Evolutionary conservation across 1,140 invertebrate species (phyloP), one percentile per base, ranked within the genome.

Genomic region (Hycleus phaleratus): DNA sequence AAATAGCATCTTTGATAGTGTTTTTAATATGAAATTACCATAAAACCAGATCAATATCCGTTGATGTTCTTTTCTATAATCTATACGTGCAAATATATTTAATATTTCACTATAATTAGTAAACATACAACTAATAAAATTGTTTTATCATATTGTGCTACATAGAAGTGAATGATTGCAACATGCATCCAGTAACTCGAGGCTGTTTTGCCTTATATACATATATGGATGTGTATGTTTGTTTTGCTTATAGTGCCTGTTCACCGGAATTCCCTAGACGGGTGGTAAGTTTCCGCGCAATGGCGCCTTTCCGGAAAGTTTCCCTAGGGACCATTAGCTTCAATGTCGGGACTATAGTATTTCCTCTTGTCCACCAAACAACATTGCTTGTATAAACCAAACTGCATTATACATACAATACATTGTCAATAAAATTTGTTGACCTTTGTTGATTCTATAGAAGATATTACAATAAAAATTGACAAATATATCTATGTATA

Each of bases 321-420:
- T 49, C 56, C 26, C 56, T 12, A 10, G 56, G 60, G 60, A 62
- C 50, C 60, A 62, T 62, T 62, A 62, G 60, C 56, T 57, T 11
- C 26, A 52, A 26, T 38, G 55, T 38, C 38, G 55, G 55, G 46
- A 50, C 52, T 55, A 47, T 39, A 46, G 32, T 26, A 25, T 45
- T 45, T 55, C 52, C 12, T 38, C 26, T 40, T 46, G 38, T 46
- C 44, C 44, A 39, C 45, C 39, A 47, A 18, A 12, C 46, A 10
- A 18, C 8, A 55, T 49, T 12, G 47, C 26, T 25, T 38, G 11
- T 42, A 10, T 42, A 25, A 26, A 6, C 26, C 9, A 11, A 18
- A 2, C 25, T 55, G 6, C 32, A 47, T 55, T 55, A 47, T 11
- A 39, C 11, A 51, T 49, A 49, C 3, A n/a, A 24, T 12, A 11